Conservation (phyloP, 2,888 invertebrate species). For the Drosophila borborema region DNA sequence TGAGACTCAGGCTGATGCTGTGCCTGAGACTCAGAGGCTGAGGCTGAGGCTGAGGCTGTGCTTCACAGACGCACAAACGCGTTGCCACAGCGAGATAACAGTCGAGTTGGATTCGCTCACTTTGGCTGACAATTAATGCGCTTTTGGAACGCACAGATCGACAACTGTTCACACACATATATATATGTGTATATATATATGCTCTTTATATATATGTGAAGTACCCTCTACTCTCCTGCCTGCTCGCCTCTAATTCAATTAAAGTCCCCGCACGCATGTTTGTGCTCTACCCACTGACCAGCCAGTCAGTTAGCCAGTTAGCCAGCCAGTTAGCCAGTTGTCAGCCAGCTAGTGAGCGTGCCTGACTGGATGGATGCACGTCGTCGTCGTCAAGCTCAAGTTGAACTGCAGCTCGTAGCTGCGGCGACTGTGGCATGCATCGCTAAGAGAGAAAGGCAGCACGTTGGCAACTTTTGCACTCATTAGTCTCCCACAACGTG, state of each 20-base stretch:
- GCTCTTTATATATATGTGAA: background rate
- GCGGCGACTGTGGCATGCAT: slow-evolving; percentile 11
- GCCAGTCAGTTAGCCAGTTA: too few species aligned
- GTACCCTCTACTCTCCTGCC: background rate
- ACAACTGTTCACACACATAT: slow-evolving; percentile 26
- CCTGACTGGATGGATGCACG: slow-evolving; percentile 44
- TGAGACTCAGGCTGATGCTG: background rate
- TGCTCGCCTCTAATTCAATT: slow-evolving; percentile 70
- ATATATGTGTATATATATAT: background rate
- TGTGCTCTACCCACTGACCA: slow-evolving; percentile 34
- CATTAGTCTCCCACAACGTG: slow-evolving; percentile 85
- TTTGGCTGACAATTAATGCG: slow-evolving; percentile 77
- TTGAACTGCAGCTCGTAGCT: slow-evolving; percentile 2
- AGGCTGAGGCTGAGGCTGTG: background rate
- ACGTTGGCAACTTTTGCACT: slow-evolving; percentile 79
- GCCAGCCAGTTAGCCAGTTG: background rate
- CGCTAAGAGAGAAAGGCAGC: slow-evolving; percentile 49
- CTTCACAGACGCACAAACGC: slow-evolving; percentile 51
- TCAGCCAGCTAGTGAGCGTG: too few species aligned
- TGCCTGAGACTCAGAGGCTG: background rate
- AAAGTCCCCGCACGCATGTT: slow-evolving; percentile 64
- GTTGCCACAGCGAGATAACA: slow-evolving; percentile 58
- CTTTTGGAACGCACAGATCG: slow-evolving; percentile 79
- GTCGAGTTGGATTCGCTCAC: slow-evolving; percentile 44
- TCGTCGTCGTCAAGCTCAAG: slow-evolving; percentile 11